Evolutionary conservation across 1,140 invertebrate genomes (phyloP).

Genomic region (Saxidomus purpurata): DNA sequence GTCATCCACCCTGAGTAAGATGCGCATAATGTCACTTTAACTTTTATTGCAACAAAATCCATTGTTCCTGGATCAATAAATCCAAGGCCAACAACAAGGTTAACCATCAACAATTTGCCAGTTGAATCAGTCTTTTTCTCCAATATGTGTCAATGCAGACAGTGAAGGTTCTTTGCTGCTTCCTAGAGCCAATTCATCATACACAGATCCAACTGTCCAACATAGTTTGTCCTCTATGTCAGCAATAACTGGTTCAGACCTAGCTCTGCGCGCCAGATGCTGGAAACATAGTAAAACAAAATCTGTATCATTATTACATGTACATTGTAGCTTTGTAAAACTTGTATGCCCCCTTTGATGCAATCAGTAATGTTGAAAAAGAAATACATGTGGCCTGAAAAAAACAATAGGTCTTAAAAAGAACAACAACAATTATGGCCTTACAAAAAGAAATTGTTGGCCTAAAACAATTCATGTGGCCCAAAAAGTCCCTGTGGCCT

Average conservation of each 20-base stretch:
- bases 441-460: no score
- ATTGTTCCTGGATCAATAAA: slow-evolving; percentile 28
- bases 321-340: no score
- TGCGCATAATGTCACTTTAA: no score
- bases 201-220: not conserved
- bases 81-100: slow-evolving; percentile 6
- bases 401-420: no score
- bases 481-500: no score
- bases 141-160: not conserved
- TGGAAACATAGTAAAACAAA: not conserved
- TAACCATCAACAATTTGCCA: slow-evolving; percentile 27
- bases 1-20: not conserved
- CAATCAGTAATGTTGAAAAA: no score
- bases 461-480: no score
- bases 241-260: not conserved
- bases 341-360: no score
- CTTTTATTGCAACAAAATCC: slow-evolving; percentile 25
- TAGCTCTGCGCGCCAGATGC: not conserved
- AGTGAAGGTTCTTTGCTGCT: not conserved
- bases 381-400: no score
- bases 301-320: no score
- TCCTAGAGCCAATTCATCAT: not conserved
- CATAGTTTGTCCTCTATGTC: not conserved
- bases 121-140: not conserved
- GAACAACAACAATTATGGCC: no score